Conservation (phyloP, 2,113 vertebrate genomes). For the Chaetura pelagica region DNA sequence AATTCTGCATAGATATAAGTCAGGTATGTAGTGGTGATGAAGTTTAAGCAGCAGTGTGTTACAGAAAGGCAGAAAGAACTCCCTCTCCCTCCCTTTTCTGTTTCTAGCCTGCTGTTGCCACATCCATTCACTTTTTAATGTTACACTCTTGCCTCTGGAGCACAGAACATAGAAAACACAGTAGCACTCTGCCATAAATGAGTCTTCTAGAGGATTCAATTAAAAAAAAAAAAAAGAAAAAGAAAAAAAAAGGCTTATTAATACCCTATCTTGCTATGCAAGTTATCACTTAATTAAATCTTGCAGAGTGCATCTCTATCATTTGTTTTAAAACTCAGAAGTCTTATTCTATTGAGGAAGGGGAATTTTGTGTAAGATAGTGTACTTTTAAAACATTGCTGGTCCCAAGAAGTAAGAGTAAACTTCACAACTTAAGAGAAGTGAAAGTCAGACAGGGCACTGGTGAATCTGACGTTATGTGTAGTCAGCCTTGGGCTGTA, state of each 20-base stretch:
- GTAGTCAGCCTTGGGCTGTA: background rate
- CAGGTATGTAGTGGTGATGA: slow-evolving; percentile 6
- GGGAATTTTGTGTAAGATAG: background rate
- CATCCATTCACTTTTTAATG: slow-evolving; percentile 3
- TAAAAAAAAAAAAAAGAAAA: background rate
- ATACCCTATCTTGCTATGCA: slow-evolving; percentile 78
- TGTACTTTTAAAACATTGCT: background rate
- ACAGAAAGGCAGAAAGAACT: slow-evolving; percentile 12
- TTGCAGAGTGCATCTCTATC: slow-evolving; percentile 11
- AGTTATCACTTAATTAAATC: slow-evolving; percentile 55
- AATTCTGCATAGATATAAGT: slow-evolving; percentile 56
- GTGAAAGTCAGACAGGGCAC: slow-evolving; percentile 11
- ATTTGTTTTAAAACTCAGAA: slow-evolving; percentile 36
- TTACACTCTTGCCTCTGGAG: slow-evolving; percentile 2
- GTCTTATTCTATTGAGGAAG: slow-evolving; percentile 57
- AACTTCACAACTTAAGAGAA: slow-evolving; percentile 8
- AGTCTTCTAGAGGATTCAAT: slow-evolving; percentile 75
- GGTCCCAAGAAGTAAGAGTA: slow-evolving; percentile 21
- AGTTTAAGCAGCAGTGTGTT: slow-evolving; percentile 39
- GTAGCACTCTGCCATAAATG: slow-evolving; percentile 53
- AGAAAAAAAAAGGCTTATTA: slow-evolving; percentile 33
- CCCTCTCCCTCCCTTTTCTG: background rate
- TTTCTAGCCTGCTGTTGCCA: background rate
- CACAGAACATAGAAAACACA: slow-evolving; percentile 3
- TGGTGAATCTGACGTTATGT: background rate